Evolutionary conservation across 2,113 vertebrate species (phyloP).

Genomic region (Pavo muticus): DNA sequence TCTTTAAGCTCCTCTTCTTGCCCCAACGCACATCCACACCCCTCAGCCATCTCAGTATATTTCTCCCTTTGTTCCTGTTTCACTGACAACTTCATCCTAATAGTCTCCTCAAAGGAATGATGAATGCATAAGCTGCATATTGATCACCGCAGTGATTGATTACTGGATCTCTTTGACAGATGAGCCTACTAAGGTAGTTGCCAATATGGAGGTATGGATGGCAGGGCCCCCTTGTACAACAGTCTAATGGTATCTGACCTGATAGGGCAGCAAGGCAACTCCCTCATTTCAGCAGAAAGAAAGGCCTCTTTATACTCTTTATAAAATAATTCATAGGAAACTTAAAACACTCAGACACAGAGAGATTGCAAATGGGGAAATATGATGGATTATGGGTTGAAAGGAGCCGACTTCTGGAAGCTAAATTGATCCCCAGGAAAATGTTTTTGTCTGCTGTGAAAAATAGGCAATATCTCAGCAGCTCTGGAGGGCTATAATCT

Average conservation of each 20-base stretch:
- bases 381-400: conserved; percentile 99
- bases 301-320: conserved; percentile 73
- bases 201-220: conserved; percentile 84
- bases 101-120: conserved; percentile 85
- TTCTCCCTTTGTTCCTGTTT: conserved; percentile 71
- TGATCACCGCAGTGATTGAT: conserved; percentile 89
- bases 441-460: conserved; percentile 99
- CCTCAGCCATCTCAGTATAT: conserved; percentile 37
- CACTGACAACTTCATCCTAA: conserved; percentile 83
- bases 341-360: conserved; percentile 85
- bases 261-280: conserved; percentile 55
- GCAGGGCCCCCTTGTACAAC: conserved; percentile 77
- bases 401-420: conserved; percentile 90
- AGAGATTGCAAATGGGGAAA: conserved; percentile 87
- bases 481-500: conserved; percentile 80
- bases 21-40: background rate
- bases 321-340: conserved; percentile 86
- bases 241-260: conserved; percentile 81
- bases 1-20: conserved; percentile 38
- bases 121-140: conserved; percentile 92
- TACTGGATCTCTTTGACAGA: conserved; percentile 86
- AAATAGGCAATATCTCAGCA: conserved; percentile 92
- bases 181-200: conserved; percentile 85
- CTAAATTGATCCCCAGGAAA: conserved; percentile 98
- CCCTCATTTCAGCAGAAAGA: conserved; percentile 73